phyloP scores from a whole-genome alignment of 1,140 invertebrate genomes.

The Cataglyphis hispanica region DNA sequence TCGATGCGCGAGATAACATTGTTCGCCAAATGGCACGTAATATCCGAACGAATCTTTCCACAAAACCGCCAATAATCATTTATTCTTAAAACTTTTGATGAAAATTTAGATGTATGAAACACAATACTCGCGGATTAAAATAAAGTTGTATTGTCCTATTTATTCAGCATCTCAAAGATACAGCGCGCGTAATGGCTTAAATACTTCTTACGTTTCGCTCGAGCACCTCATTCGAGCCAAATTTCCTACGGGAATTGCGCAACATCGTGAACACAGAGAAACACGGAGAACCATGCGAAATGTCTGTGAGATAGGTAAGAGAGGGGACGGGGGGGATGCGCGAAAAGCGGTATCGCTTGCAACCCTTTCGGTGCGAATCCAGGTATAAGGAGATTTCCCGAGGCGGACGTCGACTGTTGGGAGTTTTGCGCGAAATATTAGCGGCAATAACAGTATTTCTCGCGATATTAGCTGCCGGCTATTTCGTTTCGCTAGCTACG shows the following conservation, averaged over 20 bases:
- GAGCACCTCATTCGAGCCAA: constrained; percentile 29
- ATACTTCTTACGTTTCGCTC: constrained; percentile 44
- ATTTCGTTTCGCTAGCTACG: constrained; percentile 40
- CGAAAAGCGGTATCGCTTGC: constrained; percentile 54
- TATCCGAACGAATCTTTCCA: neutral
- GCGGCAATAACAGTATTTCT: constrained; percentile 84
- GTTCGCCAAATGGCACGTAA: neutral
- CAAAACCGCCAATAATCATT: neutral
- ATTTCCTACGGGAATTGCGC: constrained; percentile 57
- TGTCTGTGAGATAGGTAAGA: constrained; percentile 8
- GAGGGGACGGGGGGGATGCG: constrained; percentile 11
- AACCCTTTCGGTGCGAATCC: constrained; percentile 52
- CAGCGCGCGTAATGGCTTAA: neutral
- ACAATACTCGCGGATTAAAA: neutral
- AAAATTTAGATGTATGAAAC: no score
- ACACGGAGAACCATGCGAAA: constrained; percentile 44
- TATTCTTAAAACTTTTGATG: neutral
- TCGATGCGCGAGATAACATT: neutral
- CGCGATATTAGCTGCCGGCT: constrained; percentile 80
- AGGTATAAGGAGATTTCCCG: constrained; percentile 69
- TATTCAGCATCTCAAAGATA: neutral
- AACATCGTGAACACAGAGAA: constrained; percentile 24
- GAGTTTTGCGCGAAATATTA: constrained; percentile 82
- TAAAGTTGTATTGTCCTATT: neutral
- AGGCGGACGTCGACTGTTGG: constrained; percentile 49